Evolutionary conservation across 2,113 vertebrate genomes (phyloP), one percentile per base, ranked within the genome.

Genomic region (Rhegmatorhina hoffmannsi): DNA sequence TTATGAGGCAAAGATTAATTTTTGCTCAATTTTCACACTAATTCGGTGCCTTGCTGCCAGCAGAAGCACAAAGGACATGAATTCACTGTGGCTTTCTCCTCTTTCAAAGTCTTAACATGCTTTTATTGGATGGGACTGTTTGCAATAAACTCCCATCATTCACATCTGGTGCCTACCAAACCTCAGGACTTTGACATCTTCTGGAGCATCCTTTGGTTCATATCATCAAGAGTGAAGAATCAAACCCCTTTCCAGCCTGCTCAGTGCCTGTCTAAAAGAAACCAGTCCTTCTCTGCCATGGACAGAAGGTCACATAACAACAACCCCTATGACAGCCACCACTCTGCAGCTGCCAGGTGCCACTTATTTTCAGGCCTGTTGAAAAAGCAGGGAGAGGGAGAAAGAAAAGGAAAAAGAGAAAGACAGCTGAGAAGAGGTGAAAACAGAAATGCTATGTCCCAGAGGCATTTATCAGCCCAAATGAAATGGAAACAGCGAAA

Each of bases 401-500:
- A 40, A 26, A 44, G 18, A 56, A 55, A 87, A 38, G 34, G 43
- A 34, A 81, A 47, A 73, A 73, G 18, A 66, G 69, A 50, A 11
- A 90, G 68, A 58, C 11, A 16, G 52, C 91, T 94, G 89, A 66
- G 46, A 83, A 95, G 59, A 92, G 89, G 64, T 79, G 78, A 94
- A 95, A 75, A 69, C 80, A 95, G 84, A 90, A 97, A 97, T 94
- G 40, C 84, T 31, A 2, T 44, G 76, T 96, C 95, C 94, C 94
- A 92, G 75, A 90, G 93, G 91, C 74, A 92, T 84, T 94, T 95
- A 79, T 94, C 95, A 97, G 76, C 89, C 91, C 92, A 69, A 97
- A 81, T 83, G 52, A 90, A 97, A 97, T 87, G 97, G 93, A 97
- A 97, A 96, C 31, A 89, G 87, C 17, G 85, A 67, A 95, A 94